Percentiles rank a stretch among this genome's conserved stretches.
Evolutionary conservation across 2,113 vertebrate species (phyloP).

Genomic region (Calonectris borealis): DNA sequence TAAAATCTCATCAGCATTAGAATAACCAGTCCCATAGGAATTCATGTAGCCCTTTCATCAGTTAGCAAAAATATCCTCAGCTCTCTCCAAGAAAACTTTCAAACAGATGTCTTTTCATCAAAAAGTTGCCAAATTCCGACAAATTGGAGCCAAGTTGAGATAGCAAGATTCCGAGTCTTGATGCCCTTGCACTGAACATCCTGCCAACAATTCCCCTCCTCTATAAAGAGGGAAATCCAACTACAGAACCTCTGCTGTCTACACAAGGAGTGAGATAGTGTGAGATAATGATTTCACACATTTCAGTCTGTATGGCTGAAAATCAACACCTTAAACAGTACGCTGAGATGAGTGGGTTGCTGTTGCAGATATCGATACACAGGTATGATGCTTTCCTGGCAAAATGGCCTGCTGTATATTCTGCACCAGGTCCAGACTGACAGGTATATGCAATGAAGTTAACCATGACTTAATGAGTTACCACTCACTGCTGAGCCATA

Average conservation of each 20-base stretch:
- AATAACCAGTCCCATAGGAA: not conserved
- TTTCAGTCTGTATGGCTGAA: not conserved
- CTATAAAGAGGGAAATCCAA: not conserved
- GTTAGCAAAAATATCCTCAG: not conserved
- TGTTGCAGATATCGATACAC: rapidly evolving
- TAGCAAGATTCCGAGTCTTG: not conserved
- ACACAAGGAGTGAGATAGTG: not conserved
- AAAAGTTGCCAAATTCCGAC: not conserved
- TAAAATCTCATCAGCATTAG: not conserved
- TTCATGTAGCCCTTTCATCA: not conserved
- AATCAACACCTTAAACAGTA: not conserved
- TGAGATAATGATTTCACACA: not conserved
- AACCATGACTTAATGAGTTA: not conserved
- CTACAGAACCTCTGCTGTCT: not conserved
- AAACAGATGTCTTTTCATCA: not conserved
- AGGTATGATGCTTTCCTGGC: not conserved
- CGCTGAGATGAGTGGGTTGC: not conserved
- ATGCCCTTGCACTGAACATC: not conserved
- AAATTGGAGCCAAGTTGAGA: not conserved
- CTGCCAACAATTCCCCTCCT: not conserved
- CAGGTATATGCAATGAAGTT: not conserved
- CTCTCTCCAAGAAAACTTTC: not conserved
- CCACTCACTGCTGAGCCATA: not conserved
- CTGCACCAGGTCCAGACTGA: not conserved
- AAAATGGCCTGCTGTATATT: not conserved